Evolutionary conservation across 2,797 vertebrate genomes (phyloP), one percentile per base, ranked within the genome.

Genomic region (Coccyzus lansbergi): DNA sequence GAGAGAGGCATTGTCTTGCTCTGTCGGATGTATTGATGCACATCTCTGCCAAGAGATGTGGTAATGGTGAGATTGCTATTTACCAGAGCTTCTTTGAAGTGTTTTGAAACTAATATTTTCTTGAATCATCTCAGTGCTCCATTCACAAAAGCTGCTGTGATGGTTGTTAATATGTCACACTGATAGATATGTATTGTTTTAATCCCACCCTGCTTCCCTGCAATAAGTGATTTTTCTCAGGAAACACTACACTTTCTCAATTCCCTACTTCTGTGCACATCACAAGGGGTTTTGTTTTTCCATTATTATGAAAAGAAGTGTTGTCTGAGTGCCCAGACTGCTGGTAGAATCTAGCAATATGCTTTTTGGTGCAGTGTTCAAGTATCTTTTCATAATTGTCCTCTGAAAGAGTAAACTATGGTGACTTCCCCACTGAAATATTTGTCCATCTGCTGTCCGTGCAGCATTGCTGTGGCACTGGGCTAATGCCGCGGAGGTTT

Each of bases 1-100:
- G 29, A 51, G 72, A 44, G 87, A 49, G 55, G 36, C 42, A 24
- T 92, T 93, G 78, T 94, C 86, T 71, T 34, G 25, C 34, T 89
- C 15, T 0, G 1, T 46, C 0, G 0, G 77, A 4, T 74, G 36
- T 17, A n/a, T 70, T 2, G 29, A 67, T 42, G 24, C 0, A 0
- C 44, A 4, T 76, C 49, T 74, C 69, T 76, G 85, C 94, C 85
- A 81, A 33, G 88, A 51, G 80, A 26, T 78, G 72, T 18, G 71
- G 87, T 76, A 36, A 68, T 71, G 85, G 70, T 76, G 79, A 75
- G 83, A 38, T 2, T 44, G 62, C 25, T 42, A 6, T 84, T 40
- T 72, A 74, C 71, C 87, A 65, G 53, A 91, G 56, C 60, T 87
- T 5, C 28, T 92, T 40, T 67, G 68, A 76, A 89, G 71, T 80